These are phyloP conservation scores for Merops nubicus DNA, from an alignment of 2,113 vertebrate species.

Conservation along the genomic window DNA sequence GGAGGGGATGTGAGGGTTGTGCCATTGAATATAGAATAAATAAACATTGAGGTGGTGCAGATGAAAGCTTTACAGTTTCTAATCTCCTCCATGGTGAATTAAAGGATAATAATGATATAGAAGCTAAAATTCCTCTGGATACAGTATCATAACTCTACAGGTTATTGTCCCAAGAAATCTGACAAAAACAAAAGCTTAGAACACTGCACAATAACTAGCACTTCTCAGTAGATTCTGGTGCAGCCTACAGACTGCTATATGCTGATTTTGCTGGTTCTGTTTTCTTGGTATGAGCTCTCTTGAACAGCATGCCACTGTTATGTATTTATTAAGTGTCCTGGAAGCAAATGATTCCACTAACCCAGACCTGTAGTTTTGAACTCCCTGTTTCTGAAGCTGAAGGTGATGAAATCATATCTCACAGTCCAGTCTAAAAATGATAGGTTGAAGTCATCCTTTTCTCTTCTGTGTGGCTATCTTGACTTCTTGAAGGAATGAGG, in stretches of 20 bases:
- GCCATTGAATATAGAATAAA: not conserved
- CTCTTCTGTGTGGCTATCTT: not conserved
- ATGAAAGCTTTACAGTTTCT: not conserved
- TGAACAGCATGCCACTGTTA: not conserved
- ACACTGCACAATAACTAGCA: not conserved
- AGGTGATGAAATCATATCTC: not conserved
- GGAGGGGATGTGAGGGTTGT: no score
- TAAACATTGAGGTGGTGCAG: not conserved
- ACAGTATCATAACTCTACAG: not conserved
- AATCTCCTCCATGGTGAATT: not conserved
- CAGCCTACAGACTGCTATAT: not conserved
- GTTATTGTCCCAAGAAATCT: not conserved
- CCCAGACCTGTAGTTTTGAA: not conserved
- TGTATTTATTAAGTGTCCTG: not conserved
- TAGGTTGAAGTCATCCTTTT: not conserved
- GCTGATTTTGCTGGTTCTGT: not conserved
- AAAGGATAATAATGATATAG: not conserved
- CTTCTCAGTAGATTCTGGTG: not conserved
- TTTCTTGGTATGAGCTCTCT: not conserved
- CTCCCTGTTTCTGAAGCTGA: not conserved
- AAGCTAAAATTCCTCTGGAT: not conserved
- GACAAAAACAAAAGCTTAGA: not conserved
- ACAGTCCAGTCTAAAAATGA: not conserved
- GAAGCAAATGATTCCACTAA: not conserved
- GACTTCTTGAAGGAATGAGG: not conserved